phyloP scores from a whole-genome alignment of 2,113 vertebrate genomes.

The Cyanistes caeruleus region DNA sequence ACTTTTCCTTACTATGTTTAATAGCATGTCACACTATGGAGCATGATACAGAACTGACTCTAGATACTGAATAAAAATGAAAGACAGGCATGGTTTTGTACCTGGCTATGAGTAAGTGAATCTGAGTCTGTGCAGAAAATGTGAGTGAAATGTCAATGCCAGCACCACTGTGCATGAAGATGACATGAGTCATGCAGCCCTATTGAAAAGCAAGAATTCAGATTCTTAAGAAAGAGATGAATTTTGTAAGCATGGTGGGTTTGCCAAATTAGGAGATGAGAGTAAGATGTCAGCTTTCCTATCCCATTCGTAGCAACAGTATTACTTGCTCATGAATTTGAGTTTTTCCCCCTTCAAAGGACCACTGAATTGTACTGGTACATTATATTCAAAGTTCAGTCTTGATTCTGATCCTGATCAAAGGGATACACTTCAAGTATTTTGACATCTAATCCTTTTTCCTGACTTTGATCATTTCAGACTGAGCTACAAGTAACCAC shows the following conservation, averaged over 20 bases:
- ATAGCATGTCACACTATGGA: not conserved
- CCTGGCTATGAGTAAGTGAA: not conserved
- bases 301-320: not conserved
- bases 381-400: conserved; percentile 37
- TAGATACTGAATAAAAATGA: not conserved
- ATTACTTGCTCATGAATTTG: not conserved
- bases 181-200: rapidly evolving
- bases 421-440: not conserved
- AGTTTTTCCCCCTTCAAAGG: conserved; percentile 26
- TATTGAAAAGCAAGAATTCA: not conserved
- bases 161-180: not conserved
- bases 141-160: not conserved
- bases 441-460: conserved; percentile 23
- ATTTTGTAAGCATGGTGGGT: not conserved
- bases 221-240: not conserved
- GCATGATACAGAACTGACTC: not conserved
- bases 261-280: not conserved
- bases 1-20: not conserved
- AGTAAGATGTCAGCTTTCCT: not conserved
- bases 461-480: conserved; percentile 40
- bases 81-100: not conserved
- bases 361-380: not conserved
- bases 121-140: not conserved
- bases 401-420: conserved; percentile 62
- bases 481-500: conserved; percentile 10